Conservation (phyloP, 2,888 invertebrate species). For the Macaria liturata region DNA sequence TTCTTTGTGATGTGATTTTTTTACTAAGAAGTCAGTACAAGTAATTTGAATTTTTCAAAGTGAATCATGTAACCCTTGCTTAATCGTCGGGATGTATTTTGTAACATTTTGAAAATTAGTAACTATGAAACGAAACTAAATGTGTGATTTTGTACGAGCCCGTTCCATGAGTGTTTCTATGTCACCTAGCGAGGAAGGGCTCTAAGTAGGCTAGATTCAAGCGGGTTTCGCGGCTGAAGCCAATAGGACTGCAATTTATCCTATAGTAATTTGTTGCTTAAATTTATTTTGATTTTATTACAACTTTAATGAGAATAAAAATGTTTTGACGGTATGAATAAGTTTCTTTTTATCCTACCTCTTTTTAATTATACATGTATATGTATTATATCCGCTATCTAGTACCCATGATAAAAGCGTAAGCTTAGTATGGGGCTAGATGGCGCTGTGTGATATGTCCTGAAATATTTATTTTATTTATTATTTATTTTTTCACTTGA, state of each 20-base stretch:
- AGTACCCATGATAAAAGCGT: too few relatives aligned
- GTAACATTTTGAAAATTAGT: conserved; percentile 39
- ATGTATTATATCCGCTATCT: too few relatives aligned
- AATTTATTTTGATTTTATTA: conserved; percentile 18
- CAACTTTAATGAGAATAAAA: conserved; percentile 20
- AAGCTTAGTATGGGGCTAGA: too few relatives aligned
- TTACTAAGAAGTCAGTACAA: conserved; percentile 62
- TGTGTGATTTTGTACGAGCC: conserved; percentile 21
- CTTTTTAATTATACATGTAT: too few relatives aligned
- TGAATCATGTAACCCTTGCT: conserved; percentile 63
- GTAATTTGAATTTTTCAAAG: conserved; percentile 64
- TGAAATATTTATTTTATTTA: too few relatives aligned
- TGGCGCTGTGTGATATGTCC: too few relatives aligned
- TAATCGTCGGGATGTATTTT: conserved; percentile 60
- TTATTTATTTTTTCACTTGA: too few relatives aligned
- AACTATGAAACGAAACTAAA: conserved; percentile 20
- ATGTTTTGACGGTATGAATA: conserved; percentile 21
- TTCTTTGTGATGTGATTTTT: conserved; percentile 61
- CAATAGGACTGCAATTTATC: conserved; percentile 20
- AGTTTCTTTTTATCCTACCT: conserved; percentile 6
- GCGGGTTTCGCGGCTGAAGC: conserved; percentile 11
- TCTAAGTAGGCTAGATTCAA: conserved; percentile 18
- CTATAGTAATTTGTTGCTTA: conserved; percentile 24
- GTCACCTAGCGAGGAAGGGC: conserved; percentile 11
- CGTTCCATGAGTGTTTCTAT: conserved; percentile 16